phyloP scores from a whole-genome alignment of 2,888 invertebrate genomes.

The Pandemis heparana region DNA sequence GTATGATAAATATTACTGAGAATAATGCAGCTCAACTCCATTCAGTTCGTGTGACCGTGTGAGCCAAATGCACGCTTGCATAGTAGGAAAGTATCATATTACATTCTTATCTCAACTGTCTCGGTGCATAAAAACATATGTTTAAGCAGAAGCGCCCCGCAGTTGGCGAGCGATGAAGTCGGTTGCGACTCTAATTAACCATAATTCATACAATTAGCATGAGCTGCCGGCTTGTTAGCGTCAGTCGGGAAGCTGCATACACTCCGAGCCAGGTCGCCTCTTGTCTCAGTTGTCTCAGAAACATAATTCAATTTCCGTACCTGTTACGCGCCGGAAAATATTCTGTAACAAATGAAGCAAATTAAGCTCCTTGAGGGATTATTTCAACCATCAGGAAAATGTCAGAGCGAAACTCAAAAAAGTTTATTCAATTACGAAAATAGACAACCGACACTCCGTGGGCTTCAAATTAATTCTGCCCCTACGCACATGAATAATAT shows the following conservation, averaged over 20 bases:
- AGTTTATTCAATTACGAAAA: slow-evolving; percentile 11
- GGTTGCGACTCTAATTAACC: slow-evolving; percentile 1
- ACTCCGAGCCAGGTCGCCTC: neutral
- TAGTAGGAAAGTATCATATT: neutral
- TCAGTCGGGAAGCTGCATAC: neutral
- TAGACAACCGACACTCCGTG: neutral
- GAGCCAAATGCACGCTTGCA: neutral
- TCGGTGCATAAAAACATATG: neutral
- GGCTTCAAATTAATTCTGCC: slow-evolving; percentile 9
- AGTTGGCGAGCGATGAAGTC: neutral
- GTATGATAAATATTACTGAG: neutral
- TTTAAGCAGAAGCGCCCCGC: neutral
- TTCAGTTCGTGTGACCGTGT: neutral
- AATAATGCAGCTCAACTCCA: neutral
- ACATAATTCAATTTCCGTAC: neutral
- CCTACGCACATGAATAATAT: slow-evolving; percentile 9
- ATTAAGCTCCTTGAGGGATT: slow-evolving; percentile 5
- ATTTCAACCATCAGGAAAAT: neutral
- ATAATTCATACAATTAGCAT: slow-evolving; percentile 13
- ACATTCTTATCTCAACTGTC: neutral
- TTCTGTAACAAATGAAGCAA: neutral
- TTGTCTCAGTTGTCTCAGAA: neutral
- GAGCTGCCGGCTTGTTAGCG: neutral
- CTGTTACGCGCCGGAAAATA: slow-evolving; percentile 3
- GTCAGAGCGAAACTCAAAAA: neutral